Percentiles rank a stretch among this genome's conserved stretches.
These are phyloP conservation scores for Drosophila mimica DNA, from an alignment of 2,888 invertebrate genomes.

Conservation along the genomic window DNA sequence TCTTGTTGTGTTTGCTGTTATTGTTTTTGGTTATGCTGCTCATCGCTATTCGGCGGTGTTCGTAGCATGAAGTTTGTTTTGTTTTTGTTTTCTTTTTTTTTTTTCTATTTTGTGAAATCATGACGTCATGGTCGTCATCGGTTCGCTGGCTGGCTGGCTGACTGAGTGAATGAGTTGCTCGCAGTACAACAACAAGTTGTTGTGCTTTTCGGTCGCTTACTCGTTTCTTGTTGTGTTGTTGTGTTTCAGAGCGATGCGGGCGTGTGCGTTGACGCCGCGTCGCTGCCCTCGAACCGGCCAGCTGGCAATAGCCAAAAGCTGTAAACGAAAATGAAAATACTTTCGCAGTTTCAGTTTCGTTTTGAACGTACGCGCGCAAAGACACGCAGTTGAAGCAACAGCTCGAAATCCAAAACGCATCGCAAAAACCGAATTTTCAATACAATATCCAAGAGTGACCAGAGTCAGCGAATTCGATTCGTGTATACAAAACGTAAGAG, in stretches of 20 bases:
- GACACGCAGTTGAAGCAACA: slow-evolving; percentile 50
- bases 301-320: slow-evolving; percentile 47
- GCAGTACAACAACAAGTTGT: slow-evolving; percentile 43
- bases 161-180: slow-evolving; percentile 21
- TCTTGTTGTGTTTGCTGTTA: not conserved
- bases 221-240: slow-evolving; percentile 24
- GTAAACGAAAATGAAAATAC: slow-evolving; percentile 60
- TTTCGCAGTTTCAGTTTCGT: slow-evolving; percentile 80
- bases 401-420: slow-evolving; percentile 34
- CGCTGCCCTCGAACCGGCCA: slow-evolving; percentile 29
- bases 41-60: not conserved
- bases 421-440: slow-evolving; percentile 27
- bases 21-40: slow-evolving; percentile 1
- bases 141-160: slow-evolving; percentile 23
- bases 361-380: slow-evolving; percentile 79
- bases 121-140: slow-evolving; percentile 57
- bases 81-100: not conserved
- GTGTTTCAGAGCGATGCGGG: slow-evolving; percentile 23
- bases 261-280: slow-evolving; percentile 34
- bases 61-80: not conserved
- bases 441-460: slow-evolving; percentile 27
- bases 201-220: slow-evolving; percentile 40
- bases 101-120: slow-evolving; percentile 44
- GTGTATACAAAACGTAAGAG: slow-evolving; percentile 42
- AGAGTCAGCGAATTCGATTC: slow-evolving; percentile 27